phyloP scores from a whole-genome alignment of 1,140 invertebrate species.

The Drosophila oshimai region DNA sequence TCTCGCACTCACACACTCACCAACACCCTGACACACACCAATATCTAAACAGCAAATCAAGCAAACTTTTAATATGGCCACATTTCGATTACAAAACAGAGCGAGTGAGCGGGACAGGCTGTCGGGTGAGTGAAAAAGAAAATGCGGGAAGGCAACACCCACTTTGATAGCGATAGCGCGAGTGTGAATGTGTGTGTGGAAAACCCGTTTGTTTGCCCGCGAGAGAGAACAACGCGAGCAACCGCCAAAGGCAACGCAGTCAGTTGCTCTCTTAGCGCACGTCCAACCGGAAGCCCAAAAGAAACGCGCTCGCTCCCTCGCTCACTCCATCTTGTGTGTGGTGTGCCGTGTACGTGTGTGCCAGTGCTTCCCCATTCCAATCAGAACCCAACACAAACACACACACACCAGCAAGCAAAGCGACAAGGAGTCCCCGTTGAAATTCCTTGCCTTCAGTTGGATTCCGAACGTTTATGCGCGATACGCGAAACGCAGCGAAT shows the following conservation, averaged over 20 bases:
- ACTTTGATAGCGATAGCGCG: constrained; percentile 51
- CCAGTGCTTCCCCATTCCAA: constrained; percentile 62
- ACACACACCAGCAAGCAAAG: background rate
- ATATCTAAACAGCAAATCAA: constrained; percentile 79
- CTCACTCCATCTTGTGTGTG: constrained; percentile 56
- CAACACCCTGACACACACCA: constrained; percentile 2
- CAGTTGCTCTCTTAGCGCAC: constrained; percentile 63
- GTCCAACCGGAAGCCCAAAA: constrained; percentile 72
- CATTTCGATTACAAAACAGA: constrained; percentile 62
- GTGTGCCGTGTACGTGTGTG: background rate
- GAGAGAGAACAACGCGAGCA: constrained; percentile 27
- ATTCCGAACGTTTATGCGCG: constrained; percentile 35
- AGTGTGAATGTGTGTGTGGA: constrained; percentile 6
- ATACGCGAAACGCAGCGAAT: constrained; percentile 30
- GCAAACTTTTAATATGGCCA: constrained; percentile 76
- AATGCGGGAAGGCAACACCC: constrained; percentile 62
- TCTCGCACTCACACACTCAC: background rate
- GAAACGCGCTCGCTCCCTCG: constrained; percentile 37
- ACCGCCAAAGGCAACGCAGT: constrained; percentile 17
- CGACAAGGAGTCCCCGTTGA: constrained; percentile 31
- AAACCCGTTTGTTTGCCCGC: constrained; percentile 76
- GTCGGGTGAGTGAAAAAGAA: constrained; percentile 1
- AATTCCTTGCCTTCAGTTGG: constrained; percentile 62
- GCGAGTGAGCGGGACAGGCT: constrained; percentile 2
- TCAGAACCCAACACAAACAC: constrained; percentile 53